Evolutionary conservation across 2,797 vertebrate species (phyloP).

Genomic region (Craterocephalus amniculus): DNA sequence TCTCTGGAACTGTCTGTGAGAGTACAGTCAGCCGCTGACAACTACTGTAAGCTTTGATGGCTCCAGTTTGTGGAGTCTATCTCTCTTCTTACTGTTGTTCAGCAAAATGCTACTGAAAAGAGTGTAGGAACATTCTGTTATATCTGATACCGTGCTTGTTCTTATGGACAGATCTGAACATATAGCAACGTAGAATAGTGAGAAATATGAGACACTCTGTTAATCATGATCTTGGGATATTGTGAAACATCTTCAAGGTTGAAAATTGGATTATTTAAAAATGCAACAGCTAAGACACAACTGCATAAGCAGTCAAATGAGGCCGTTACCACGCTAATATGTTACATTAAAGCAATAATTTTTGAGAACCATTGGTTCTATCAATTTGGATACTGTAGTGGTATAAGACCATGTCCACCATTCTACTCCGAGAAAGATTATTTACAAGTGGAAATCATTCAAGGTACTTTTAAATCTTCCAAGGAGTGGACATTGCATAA

Average conservation of each 20-base stretch:
- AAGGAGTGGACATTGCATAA: too few species aligned
- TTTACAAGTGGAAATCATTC: too few species aligned
- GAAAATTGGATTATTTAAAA: not conserved
- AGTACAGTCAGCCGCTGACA: constrained; percentile 59
- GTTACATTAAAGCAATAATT: not conserved
- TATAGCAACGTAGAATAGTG: constrained; percentile 2
- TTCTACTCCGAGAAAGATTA: too few species aligned
- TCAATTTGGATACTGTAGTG: not conserved
- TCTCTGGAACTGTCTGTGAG: constrained; percentile 53
- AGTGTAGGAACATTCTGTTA: constrained; percentile 13
- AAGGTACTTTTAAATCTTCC: too few species aligned
- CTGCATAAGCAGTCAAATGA: not conserved
- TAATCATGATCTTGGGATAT: not conserved
- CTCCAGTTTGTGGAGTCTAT: constrained; percentile 27
- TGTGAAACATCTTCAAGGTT: not conserved
- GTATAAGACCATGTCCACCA: too few species aligned
- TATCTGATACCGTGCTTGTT: constrained; percentile 1
- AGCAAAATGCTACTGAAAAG: constrained; percentile 24
- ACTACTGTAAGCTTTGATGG: constrained; percentile 52
- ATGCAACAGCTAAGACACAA: too few species aligned
- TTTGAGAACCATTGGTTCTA: not conserved
- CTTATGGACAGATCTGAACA: constrained; percentile 19
- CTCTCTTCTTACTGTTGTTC: constrained; percentile 20
- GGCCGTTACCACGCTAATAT: too few species aligned
- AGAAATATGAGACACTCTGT: not conserved